phyloP scores from a whole-genome alignment of 2,888 invertebrate species.

The Drosophila parthenogenetica region DNA sequence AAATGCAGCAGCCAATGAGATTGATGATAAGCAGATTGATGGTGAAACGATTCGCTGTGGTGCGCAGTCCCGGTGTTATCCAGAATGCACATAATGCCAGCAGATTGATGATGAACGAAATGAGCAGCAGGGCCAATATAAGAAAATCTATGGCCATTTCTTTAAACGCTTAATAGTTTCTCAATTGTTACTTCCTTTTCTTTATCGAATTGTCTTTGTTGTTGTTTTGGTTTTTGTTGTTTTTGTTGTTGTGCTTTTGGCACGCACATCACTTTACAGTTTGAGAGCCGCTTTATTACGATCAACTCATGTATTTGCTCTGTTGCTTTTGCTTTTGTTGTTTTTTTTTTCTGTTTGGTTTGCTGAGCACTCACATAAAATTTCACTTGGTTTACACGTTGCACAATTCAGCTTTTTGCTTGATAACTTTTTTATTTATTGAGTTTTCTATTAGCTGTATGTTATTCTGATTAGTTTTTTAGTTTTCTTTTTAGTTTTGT shows the following conservation, averaged over 20 bases:
- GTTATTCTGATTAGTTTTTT: constrained; percentile 9
- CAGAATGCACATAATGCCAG: constrained; percentile 85
- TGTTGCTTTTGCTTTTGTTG: constrained; percentile 28
- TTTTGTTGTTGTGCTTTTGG: constrained; percentile 43
- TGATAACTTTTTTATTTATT: constrained; percentile 51
- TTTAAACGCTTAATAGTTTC: constrained; percentile 31
- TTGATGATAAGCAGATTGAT: constrained; percentile 85
- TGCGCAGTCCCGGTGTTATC: constrained; percentile 85
- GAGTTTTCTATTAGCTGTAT: constrained; percentile 22
- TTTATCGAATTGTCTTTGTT: constrained; percentile 35
- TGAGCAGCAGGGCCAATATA: constrained; percentile 84
- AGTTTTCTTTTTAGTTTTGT: constrained; percentile 16
- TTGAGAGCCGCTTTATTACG: constrained; percentile 59
- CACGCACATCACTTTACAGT: constrained; percentile 74
- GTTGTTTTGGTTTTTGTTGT: constrained; percentile 37
- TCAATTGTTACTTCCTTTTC: constrained; percentile 18
- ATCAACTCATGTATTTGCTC: constrained; percentile 20
- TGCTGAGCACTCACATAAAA: constrained; percentile 49
- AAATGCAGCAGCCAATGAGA: constrained; percentile 83
- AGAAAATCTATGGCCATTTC: constrained; percentile 85
- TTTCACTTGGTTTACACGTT: constrained; percentile 68
- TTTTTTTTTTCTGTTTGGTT: constrained; percentile 21
- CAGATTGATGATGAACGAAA: constrained; percentile 84
- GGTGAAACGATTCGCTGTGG: constrained; percentile 85
- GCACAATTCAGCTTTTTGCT: constrained; percentile 35